A percentile compares a stretch with the other conserved stretches of the same genome.
Conservation (phyloP, 1,140 invertebrate genomes). For the Drosophila santomea region DNA sequence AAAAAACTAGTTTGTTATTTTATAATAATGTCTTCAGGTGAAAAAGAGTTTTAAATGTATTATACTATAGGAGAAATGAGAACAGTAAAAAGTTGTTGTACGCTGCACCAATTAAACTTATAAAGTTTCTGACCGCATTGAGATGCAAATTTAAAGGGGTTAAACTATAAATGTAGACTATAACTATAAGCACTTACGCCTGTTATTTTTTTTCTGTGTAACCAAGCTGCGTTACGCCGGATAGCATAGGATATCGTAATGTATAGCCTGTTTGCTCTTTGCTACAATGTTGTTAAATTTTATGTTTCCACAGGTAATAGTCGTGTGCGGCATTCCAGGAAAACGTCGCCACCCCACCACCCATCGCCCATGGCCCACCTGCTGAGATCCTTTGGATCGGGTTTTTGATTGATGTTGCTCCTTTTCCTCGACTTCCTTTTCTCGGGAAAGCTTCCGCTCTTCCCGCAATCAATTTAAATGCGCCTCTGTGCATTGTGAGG, state of each 20-base stretch:
- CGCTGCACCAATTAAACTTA: not conserved
- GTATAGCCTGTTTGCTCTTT: slow-evolving; percentile 58
- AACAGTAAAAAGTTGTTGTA: not conserved
- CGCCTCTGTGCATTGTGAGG: slow-evolving; percentile 75
- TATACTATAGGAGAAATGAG: not conserved
- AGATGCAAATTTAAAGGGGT: not conserved
- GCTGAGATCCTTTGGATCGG: slow-evolving; percentile 51
- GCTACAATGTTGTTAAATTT: slow-evolving; percentile 72
- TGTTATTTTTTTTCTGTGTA: slow-evolving; percentile 8
- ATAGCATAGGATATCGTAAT: slow-evolving; percentile 72
- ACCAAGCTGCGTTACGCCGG: slow-evolving; percentile 7
- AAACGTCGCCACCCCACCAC: slow-evolving; percentile 18
- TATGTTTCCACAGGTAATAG: slow-evolving; percentile 74
- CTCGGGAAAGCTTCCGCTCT: slow-evolving; percentile 22
- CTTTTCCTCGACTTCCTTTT: slow-evolving; percentile 60
- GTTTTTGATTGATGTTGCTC: slow-evolving; percentile 78
- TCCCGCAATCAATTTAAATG: slow-evolving; percentile 79
- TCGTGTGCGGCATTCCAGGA: slow-evolving; percentile 30
- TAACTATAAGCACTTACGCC: not conserved
- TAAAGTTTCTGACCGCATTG: not conserved
- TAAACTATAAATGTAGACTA: not conserved
- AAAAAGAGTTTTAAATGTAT: too few species aligned
- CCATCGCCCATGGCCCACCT: slow-evolving; percentile 23
- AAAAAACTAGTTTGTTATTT: not conserved
- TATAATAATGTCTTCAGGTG: too few species aligned